Conservation (phyloP, 1,140 invertebrate species). For the Lordiphosa mommai region DNA sequence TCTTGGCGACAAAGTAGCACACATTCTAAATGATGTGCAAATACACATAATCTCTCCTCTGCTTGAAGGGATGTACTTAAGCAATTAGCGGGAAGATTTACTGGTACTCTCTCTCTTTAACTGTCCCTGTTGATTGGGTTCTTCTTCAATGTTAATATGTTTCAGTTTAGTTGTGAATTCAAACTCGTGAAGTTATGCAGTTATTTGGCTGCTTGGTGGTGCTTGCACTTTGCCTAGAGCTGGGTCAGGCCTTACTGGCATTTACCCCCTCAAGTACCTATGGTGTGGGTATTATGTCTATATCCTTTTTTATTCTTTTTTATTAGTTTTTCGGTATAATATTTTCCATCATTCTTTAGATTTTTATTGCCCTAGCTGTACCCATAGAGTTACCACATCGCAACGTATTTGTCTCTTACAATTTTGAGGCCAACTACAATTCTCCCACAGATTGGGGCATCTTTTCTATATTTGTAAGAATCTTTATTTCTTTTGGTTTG, state of each 20-base stretch:
- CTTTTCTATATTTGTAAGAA: slow-evolving; percentile 65
- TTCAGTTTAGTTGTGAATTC: slow-evolving; percentile 30
- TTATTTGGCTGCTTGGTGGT: slow-evolving; percentile 6
- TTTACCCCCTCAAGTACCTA: slow-evolving; percentile 59
- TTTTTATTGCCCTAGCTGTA: slow-evolving; percentile 86
- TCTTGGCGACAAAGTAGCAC: too few relatives aligned
- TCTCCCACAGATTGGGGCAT: slow-evolving; percentile 75
- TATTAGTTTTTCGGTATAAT: not conserved
- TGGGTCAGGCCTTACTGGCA: slow-evolving; percentile 24
- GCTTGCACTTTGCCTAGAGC: slow-evolving; percentile 12
- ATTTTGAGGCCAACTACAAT: slow-evolving; percentile 87
- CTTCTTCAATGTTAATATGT: not conserved
- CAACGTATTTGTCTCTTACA: slow-evolving; percentile 87
- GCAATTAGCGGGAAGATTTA: slow-evolving; percentile 14
- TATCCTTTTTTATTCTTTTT: not conserved
- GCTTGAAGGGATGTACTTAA: too few relatives aligned
- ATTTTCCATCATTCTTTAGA: slow-evolving; percentile 19
- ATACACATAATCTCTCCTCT: too few relatives aligned
- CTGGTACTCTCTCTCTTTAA: too few relatives aligned
- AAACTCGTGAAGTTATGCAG: slow-evolving; percentile 33
- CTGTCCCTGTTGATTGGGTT: too few relatives aligned
- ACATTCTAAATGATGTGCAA: too few relatives aligned
- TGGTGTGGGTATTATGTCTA: slow-evolving; percentile 47
- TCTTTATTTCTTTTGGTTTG: slow-evolving; percentile 23
- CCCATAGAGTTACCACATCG: slow-evolving; percentile 86